Evolutionary conservation across 2,113 vertebrate genomes (phyloP), one percentile per base, ranked within the genome.

Genomic region (Galemys pyrenaicus): DNA sequence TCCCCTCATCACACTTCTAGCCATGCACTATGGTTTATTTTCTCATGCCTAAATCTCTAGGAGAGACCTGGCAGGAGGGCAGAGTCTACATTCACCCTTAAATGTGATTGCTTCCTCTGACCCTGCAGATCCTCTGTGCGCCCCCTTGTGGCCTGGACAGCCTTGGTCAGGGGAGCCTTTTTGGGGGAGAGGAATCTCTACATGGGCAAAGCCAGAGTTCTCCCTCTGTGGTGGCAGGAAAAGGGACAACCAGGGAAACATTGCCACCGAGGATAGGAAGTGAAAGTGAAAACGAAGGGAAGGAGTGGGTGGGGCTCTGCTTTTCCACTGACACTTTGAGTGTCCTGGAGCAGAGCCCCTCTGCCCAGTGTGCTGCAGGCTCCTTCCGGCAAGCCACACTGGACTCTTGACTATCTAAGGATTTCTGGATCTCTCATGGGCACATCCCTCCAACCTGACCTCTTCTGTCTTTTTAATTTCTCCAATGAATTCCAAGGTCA

Each of bases 181-280:
- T 41, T 37, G 1, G 2, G 24, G 17, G 41, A 26, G 49, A 24
- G 0, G 37, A 44, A 3, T 39, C 60, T 44, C 4, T 19, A 2
- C 0, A 15, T 51, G 12, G 19, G 64, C 32, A 49, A 60, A 87
- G 39, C n/a, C 41, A 24, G 51, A 44, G 17, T 6, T 26, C 65
- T 35, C 20, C n/a, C 81, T 32, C 26, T 19, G 44, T 5, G 81
- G 37, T 5, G 81, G 60, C 71, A 78, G 37, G 15, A 51, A 17
- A 46, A 1, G 62, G 17, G 39, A 6, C 37, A 19, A 37, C 1
- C 26, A 0, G 1, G 56, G 32, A 12, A 4, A 17, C 8, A 0
- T 35, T 19, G 49, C 6, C 39, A 12, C n/a, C 19, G 1, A 15
- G 4, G 3, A 46, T 3, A 3, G 54, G 28, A 37, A 30, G 28